These are phyloP conservation scores for Catharus ustulatus DNA, from an alignment of 2,797 vertebrate genomes.

Conservation along the genomic window DNA sequence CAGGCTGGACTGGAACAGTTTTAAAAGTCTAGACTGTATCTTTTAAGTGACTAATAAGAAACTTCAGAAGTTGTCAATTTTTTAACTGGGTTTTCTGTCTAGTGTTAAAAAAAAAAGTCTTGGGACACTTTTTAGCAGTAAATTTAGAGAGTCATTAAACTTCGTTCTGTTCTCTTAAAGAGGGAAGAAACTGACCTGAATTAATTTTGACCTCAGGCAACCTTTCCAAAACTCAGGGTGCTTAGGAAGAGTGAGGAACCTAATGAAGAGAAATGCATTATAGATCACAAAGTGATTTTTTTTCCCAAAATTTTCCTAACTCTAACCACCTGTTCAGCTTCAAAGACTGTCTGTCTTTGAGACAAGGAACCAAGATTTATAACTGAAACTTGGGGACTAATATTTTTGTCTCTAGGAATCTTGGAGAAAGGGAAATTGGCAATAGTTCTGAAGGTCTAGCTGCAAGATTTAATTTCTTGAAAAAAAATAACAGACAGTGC, in stretches of 20 bases:
- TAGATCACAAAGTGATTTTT: neutral
- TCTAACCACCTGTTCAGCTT: neutral
- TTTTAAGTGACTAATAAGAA: neutral
- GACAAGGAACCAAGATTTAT: neutral
- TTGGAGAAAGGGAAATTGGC: neutral
- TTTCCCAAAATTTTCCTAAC: neutral
- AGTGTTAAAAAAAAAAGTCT: neutral
- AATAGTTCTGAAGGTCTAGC: neutral
- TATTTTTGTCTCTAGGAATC: neutral
- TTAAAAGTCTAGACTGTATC: neutral
- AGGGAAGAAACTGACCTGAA: neutral
- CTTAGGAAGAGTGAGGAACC: neutral
- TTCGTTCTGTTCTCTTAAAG: neutral
- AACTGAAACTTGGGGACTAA: neutral
- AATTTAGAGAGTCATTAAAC: neutral
- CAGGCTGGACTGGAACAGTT: neutral
- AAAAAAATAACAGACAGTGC: neutral
- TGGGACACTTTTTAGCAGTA: neutral
- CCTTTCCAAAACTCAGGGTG: neutral
- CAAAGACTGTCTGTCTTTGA: neutral
- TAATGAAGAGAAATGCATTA: conserved; percentile 20
- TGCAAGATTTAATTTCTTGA: neutral
- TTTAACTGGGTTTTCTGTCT: neutral
- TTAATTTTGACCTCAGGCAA: conserved; percentile 1
- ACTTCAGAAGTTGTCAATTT: neutral